These are phyloP conservation scores for Drosophila prostipennis DNA, from an alignment of 2,888 invertebrate genomes.

Conservation along the genomic window DNA sequence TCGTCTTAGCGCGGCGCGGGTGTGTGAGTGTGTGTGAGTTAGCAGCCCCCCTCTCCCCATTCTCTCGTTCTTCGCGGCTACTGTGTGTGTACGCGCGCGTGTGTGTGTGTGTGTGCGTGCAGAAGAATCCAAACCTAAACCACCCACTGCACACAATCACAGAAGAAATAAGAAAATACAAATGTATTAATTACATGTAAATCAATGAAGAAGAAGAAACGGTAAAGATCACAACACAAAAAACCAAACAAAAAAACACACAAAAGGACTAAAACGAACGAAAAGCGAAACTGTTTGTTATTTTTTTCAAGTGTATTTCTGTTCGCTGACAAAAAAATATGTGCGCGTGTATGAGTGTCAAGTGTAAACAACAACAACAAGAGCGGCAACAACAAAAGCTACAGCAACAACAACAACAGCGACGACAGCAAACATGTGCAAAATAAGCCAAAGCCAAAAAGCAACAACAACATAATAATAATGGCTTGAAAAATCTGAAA, in stretches of 20 bases:
- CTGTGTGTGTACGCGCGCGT: conserved; percentile 5
- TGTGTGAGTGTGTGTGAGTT: conserved; percentile 9
- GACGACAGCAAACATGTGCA: conserved; percentile 22
- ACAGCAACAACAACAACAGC: conserved; percentile 37
- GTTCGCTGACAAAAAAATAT: conserved; percentile 22
- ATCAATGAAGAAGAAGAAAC: conserved; percentile 4
- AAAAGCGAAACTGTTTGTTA: conserved; percentile 20
- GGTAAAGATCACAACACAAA: conserved; percentile 2
- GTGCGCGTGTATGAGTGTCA: conserved; percentile 49
- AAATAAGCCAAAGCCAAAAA: conserved; percentile 23
- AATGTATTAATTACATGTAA: not conserved
- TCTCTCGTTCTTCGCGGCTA: not conserved
- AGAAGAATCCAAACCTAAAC: not conserved
- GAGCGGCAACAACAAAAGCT: not conserved
- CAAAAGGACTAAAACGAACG: not conserved
- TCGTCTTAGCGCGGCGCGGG: conserved; percentile 10
- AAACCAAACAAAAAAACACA: not conserved
- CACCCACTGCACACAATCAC: not conserved
- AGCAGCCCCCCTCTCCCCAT: not conserved
- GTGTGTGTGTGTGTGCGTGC: conserved; percentile 6
- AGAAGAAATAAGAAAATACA: not conserved
- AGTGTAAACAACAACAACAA: conserved; percentile 59
- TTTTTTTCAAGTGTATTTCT: conserved; percentile 46
- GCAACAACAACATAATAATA: conserved; percentile 27
- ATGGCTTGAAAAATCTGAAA: conserved; percentile 12